Percentiles rank a stretch among this genome's conserved stretches.
Conservation (phyloP, 2,797 vertebrate genomes). For the Melopsittacus undulatus region DNA sequence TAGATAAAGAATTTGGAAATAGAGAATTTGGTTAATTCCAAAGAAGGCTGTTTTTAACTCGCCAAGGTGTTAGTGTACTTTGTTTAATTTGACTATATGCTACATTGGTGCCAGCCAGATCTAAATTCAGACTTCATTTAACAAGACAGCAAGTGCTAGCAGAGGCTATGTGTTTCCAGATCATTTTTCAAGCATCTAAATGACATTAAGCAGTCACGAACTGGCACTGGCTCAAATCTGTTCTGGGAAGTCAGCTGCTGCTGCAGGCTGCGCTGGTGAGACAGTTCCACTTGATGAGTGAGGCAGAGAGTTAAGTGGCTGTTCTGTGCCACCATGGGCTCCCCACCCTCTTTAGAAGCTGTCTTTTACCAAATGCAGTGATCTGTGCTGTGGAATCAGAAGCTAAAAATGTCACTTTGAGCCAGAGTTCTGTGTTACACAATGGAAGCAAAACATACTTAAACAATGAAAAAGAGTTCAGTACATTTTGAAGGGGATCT, state of each 20-base stretch:
- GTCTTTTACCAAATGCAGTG: background rate
- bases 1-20: background rate
- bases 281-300: rapidly evolving
- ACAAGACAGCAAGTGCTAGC: background rate
- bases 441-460: background rate
- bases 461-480: background rate
- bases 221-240: background rate
- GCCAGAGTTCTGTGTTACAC: background rate
- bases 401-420: background rate
- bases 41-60: background rate
- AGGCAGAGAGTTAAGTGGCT: background rate
- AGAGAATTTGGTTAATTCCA: background rate
- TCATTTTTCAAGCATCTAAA: background rate
- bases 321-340: background rate
- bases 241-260: background rate
- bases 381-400: background rate
- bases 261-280: rapidly evolving
- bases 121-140: background rate
- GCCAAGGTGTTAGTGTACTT: background rate
- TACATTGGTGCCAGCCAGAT: background rate
- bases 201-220: background rate
- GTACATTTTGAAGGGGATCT: background rate
- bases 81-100: background rate
- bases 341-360: background rate
- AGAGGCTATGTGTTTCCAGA: background rate